Conservation (phyloP, 1,140 invertebrate species). For the Drosophila mauritiana region DNA sequence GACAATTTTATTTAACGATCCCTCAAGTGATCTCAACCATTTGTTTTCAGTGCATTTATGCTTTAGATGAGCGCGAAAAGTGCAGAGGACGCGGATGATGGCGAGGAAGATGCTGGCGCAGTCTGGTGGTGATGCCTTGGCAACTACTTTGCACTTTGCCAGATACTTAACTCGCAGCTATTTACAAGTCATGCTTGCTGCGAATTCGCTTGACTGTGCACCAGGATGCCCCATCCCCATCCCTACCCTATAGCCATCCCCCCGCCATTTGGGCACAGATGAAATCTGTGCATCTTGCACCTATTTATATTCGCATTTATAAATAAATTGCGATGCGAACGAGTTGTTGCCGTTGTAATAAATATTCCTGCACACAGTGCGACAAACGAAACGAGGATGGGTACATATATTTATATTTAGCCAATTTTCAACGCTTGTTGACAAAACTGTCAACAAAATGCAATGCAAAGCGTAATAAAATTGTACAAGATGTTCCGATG, state of each 20-base stretch:
- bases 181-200: conserved; percentile 84
- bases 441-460: conserved; percentile 84
- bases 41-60: conserved; percentile 3
- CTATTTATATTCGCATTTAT: conserved; percentile 82
- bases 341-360: conserved; percentile 82
- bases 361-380: conserved; percentile 70
- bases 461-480: conserved; percentile 82
- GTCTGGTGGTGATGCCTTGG: conserved; percentile 57
- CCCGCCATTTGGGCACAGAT: conserved; percentile 48
- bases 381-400: conserved; percentile 56
- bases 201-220: conserved; percentile 79
- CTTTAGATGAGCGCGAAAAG: background rate
- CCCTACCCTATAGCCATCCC: background rate
- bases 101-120: conserved; percentile 25
- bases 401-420: conserved; percentile 82
- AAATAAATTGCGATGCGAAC: conserved; percentile 74
- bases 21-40: background rate
- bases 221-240: conserved; percentile 18
- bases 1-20: no score
- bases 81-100: conserved; percentile 17
- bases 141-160: conserved; percentile 84
- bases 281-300: conserved; percentile 75
- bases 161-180: conserved; percentile 84
- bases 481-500: conserved; percentile 69
- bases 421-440: conserved; percentile 84